Evolutionary conservation across 2,113 vertebrate genomes (phyloP).

Genomic region (Sander lucioperca): DNA sequence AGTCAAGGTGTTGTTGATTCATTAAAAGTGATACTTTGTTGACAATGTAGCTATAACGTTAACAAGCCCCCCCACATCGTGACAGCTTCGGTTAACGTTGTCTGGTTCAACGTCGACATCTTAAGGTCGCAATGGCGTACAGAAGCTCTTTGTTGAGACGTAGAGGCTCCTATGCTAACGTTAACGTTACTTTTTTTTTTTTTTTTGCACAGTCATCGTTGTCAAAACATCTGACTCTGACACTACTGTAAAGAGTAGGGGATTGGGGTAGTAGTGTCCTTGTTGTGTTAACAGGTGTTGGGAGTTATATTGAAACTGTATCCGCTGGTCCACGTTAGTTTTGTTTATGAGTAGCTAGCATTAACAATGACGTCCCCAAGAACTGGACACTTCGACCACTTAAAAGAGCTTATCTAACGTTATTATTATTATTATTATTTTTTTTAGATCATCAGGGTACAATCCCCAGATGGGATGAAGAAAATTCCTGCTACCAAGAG

Average conservation of each 20-base stretch:
- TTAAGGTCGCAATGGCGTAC: not conserved
- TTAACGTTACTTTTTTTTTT: not conserved
- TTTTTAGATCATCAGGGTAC: constrained; percentile 92
- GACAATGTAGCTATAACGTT: not conserved
- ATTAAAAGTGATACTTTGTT: constrained; percentile 30
- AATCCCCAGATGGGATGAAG: constrained; percentile 96
- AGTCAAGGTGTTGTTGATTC: constrained; percentile 5
- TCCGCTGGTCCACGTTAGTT: not conserved
- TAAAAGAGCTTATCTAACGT: not conserved
- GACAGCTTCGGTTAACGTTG: not conserved
- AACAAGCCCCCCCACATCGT: not conserved
- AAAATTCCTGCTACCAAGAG: constrained; percentile 92
- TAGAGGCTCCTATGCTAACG: not conserved
- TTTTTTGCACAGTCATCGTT: constrained; percentile 71
- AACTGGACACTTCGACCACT: not conserved
- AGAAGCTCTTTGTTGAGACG: no score
- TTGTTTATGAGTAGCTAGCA: not conserved
- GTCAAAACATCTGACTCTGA: constrained; percentile 48
- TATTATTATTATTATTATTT: not conserved
- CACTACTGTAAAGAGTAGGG: constrained; percentile 9
- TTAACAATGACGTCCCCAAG: not conserved
- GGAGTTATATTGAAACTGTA: not conserved
- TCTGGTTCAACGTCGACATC: not conserved
- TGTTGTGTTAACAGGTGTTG: constrained; percentile 22
- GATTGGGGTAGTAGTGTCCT: not conserved